A percentile compares a stretch with the other conserved stretches of the same genome.
Evolutionary conservation across 53 echinoderm and acorn worm genomes (phyloP).

Genomic region (Temnopleurus reevesii): DNA sequence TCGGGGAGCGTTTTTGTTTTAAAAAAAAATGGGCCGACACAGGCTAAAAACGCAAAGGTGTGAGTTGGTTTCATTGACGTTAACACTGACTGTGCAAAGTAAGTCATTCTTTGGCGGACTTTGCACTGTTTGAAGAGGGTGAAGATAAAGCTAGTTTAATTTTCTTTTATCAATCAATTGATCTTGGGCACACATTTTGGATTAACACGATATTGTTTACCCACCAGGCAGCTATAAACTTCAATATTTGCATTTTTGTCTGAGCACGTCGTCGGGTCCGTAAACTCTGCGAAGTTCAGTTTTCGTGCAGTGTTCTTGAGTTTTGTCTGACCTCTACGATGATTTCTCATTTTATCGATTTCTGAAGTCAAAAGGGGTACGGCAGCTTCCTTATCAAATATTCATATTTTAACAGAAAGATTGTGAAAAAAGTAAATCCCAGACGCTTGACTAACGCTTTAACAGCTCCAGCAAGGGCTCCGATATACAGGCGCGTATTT

Average conservation of each 20-base stretch:
- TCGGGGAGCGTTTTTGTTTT: too few relatives aligned
- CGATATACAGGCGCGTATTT: too few relatives aligned
- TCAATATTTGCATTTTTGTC: background rate
- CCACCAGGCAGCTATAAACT: background rate
- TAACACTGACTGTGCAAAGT: background rate
- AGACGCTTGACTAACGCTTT: too few relatives aligned
- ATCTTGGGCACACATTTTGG: background rate
- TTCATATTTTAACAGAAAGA: too few relatives aligned
- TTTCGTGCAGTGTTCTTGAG: background rate
- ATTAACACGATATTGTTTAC: background rate
- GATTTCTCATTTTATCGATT: too few relatives aligned
- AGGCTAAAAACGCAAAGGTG: too few relatives aligned
- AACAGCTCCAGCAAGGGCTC: too few relatives aligned
- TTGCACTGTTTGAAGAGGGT: background rate
- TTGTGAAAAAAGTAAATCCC: too few relatives aligned
- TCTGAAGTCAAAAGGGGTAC: too few relatives aligned
- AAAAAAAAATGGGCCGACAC: too few relatives aligned
- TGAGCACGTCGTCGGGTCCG: background rate
- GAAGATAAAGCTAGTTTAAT: background rate
- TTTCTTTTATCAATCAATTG: background rate
- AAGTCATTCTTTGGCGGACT: background rate
- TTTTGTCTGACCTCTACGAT: too few relatives aligned
- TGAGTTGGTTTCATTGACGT: constrained; percentile 24
- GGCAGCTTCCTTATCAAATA: too few relatives aligned
- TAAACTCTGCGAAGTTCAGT: background rate